Base-by-base conservation (phyloP, 2,113 vertebrate species). In the Upupa epops region DNA sequence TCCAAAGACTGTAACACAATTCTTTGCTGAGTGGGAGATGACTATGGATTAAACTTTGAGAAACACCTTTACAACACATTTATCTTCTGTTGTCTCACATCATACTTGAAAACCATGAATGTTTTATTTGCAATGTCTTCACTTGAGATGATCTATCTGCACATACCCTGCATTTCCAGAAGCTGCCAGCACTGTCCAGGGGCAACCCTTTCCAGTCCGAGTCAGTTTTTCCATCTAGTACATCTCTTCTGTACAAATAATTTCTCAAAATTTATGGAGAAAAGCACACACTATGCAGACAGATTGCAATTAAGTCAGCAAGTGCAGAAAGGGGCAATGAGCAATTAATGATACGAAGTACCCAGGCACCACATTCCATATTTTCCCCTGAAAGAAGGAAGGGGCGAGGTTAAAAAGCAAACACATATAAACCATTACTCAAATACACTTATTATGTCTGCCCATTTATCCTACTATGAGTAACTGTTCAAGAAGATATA, bases 401-500 rank as follows among this genome's bases (percentile, higher is more conserved):
- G 26, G 5, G 28, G 17, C 54, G 49, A 54, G 18, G 3, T 73
- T 82, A 54, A 66, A 81, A 88, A 63, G 32, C 60, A 85, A 79
- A 86, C n/a, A 76, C 13, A 55, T 17, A 69, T 13, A 82, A 95
- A 84, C 17, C 19, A 5, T 82, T 82, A 84, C 36, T 61, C 36
- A 91, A 73, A 89, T 26, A 29, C 31, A 72, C 0, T n/a, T n/a
- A 0, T 73, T 64, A 56, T 54, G 63, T 42, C 51, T 82, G 59
- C 52, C 46, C 74, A 42, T 61, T 89, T 89, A 60, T 58, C 24
- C 58, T 59, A 49, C 32, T 16, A 11, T 54, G 56, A 61, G 34
- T 87, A 87, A 87, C 75, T 80, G 24, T 66, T 92, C 70, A 74
- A 89, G 59, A 29, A 70, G 78, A 80, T 45, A 68, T 21, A 87